Percentiles rank a stretch among this genome's conserved stretches.
These are phyloP conservation scores for Acanthisitta chloris DNA, from an alignment of 2,113 vertebrate genomes.

Conservation along the genomic window DNA sequence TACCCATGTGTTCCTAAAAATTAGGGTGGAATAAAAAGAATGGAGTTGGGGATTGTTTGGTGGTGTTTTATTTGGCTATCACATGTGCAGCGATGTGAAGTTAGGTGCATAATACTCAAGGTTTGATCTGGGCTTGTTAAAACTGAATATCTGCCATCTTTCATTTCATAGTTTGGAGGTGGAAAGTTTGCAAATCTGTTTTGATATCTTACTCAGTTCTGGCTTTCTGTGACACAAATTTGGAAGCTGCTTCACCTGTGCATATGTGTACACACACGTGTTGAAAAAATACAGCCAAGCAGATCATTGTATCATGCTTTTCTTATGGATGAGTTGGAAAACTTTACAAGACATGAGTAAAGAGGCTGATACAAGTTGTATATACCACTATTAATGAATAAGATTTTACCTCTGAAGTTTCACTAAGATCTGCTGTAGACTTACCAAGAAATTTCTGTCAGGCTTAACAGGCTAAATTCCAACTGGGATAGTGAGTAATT, in stretches of 20 bases:
- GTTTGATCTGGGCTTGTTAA: background rate
- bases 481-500: background rate
- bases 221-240: background rate
- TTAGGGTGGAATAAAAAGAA: background rate
- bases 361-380: background rate
- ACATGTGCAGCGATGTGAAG: fast-evolving
- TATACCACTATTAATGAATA: background rate
- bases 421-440: background rate
- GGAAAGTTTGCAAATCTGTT: background rate
- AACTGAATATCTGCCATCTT: background rate
- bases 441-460: background rate
- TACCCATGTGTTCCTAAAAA: background rate
- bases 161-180: background rate
- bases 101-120: background rate
- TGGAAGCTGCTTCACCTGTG: background rate
- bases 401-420: background rate
- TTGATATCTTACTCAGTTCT: background rate
- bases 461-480: background rate
- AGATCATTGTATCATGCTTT: background rate
- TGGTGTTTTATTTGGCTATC: background rate
- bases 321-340: background rate
- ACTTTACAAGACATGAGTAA: too few relatives aligned
- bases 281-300: background rate
- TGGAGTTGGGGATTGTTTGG: background rate
- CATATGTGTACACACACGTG: background rate